These are phyloP conservation scores for Thunnus maccoyii DNA, from an alignment of 2,113 vertebrate species.

Conservation along the genomic window DNA sequence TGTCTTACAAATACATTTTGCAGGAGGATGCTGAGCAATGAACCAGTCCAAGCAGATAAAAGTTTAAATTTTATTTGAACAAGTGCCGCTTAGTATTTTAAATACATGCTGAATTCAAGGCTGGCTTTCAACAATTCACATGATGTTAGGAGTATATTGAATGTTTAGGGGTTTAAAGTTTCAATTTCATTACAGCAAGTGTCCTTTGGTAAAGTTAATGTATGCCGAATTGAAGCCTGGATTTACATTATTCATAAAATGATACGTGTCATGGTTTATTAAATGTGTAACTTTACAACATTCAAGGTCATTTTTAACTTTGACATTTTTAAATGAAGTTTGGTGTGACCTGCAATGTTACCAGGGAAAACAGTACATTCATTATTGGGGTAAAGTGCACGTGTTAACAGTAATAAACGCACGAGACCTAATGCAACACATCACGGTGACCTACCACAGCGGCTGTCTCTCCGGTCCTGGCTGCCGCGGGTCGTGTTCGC, in stretches of 20 bases:
- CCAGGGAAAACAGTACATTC: neutral
- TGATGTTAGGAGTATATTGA: neutral
- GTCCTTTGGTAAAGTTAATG: neutral
- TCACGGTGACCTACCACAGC: conserved; percentile 58
- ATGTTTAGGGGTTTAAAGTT: neutral
- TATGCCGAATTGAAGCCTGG: neutral
- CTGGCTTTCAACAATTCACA: neutral
- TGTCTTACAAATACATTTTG: no score
- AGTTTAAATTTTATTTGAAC: neutral
- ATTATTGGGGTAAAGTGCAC: neutral
- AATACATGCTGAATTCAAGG: neutral
- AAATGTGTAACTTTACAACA: neutral
- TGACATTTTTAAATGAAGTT: neutral
- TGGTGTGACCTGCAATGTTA: neutral
- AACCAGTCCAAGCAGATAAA: neutral
- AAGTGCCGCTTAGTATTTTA: neutral
- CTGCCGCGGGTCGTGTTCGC: conserved; percentile 63
- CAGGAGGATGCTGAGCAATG: neutral
- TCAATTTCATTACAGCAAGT: neutral
- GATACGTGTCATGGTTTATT: fast-evolving
- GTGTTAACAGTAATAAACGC: neutral
- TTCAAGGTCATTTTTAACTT: fast-evolving
- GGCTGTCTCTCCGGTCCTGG: conserved; percentile 39
- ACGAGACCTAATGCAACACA: no score
- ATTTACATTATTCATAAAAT: neutral